These are phyloP conservation scores for Martes flavigula DNA, from an alignment of 2,797 vertebrate species.

Conservation along the genomic window DNA sequence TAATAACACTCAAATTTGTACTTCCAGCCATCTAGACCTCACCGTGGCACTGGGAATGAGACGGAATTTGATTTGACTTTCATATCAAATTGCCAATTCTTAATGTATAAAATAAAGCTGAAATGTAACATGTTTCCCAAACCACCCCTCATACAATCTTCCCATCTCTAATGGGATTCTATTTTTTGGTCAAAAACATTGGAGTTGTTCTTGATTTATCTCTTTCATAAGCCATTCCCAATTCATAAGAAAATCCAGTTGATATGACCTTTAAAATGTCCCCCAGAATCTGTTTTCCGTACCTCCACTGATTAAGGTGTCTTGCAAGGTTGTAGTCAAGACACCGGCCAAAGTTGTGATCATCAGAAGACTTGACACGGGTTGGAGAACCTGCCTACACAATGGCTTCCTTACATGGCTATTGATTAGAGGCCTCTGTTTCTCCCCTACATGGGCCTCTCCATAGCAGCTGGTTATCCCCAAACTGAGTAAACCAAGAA, in stretches of 20 bases:
- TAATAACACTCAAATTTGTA: not conserved
- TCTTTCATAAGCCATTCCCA: not conserved
- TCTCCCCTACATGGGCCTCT: not conserved
- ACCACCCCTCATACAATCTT: not conserved
- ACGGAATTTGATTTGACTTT: not conserved
- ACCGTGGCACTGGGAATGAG: too few relatives aligned
- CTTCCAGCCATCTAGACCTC: not conserved
- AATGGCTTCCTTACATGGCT: not conserved
- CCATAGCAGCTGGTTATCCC: not conserved
- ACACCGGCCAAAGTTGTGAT: not conserved
- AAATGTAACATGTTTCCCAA: not conserved
- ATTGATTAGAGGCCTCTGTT: not conserved
- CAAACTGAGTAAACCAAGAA: not conserved
- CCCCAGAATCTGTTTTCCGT: not conserved
- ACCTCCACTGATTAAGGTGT: not conserved
- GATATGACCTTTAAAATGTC: not conserved
- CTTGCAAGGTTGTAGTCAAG: not conserved
- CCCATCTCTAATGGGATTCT: not conserved
- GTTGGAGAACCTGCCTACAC: not conserved
- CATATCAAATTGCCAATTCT: not conserved
- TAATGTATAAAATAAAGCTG: not conserved
- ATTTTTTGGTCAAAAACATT: not conserved
- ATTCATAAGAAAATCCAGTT: not conserved
- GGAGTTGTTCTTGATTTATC: not conserved
- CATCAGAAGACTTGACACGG: not conserved